Evolutionary conservation across 2,113 vertebrate species (phyloP).

Genomic region (Nycticryphes semicollaris): DNA sequence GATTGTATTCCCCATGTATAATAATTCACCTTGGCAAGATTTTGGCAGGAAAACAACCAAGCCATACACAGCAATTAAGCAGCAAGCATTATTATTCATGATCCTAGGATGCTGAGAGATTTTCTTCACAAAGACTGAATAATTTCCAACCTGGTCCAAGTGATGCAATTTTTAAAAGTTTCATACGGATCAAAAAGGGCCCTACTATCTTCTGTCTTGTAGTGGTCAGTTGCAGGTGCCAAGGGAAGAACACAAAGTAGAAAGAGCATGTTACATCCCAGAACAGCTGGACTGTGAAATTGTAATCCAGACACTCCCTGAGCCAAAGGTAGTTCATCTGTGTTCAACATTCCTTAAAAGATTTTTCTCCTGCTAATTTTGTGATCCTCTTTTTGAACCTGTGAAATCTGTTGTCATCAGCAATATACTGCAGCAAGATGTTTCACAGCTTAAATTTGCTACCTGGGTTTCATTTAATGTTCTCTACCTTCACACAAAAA

Average conservation of each 20-base stretch:
- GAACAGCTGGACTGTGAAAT: neutral
- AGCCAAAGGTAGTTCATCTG: neutral
- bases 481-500: neutral
- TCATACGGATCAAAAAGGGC: neutral
- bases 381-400: neutral
- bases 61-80: neutral
- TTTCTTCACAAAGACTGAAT: neutral
- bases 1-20: neutral
- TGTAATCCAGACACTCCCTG: neutral
- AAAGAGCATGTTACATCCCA: rapidly evolving
- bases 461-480: neutral
- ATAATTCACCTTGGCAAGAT: neutral
- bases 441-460: neutral
- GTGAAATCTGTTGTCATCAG: neutral
- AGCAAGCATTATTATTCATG: neutral
- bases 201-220: neutral
- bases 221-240: neutral
- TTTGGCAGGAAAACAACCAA: neutral
- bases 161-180: neutral
- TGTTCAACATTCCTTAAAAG: neutral
- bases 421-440: neutral
- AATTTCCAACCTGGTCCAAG: neutral
- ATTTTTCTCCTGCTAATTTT: neutral
- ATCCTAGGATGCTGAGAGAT: neutral
- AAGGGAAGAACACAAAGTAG: neutral